Conservation (phyloP, 2,888 invertebrate genomes). For the Taenaris catops region DNA sequence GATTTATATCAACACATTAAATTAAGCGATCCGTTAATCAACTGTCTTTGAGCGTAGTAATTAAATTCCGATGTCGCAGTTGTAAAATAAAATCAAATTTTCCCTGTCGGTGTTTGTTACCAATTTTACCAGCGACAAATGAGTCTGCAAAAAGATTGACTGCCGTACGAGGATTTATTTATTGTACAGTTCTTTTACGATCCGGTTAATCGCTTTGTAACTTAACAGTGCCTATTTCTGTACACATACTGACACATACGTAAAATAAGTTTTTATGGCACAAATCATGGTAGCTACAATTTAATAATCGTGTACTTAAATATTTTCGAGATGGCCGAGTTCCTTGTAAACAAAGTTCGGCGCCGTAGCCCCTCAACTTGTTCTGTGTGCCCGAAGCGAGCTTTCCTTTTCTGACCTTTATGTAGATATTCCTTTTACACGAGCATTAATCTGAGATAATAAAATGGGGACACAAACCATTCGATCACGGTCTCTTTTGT, state of each 20-base stretch:
- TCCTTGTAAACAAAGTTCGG: conserved; percentile 31
- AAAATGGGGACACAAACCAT: too few species aligned
- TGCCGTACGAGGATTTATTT: conserved; percentile 44
- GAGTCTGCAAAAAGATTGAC: conserved; percentile 46
- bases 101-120: conserved; percentile 30
- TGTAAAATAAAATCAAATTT: conserved; percentile 26
- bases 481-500: too few species aligned
- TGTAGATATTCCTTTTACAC: conserved; percentile 35
- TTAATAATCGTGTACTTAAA: conserved; percentile 22
- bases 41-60: conserved; percentile 52
- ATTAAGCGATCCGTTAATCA: conserved; percentile 60
- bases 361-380: conserved; percentile 20
- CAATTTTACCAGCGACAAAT: conserved; percentile 39
- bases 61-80: conserved; percentile 44
- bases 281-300: conserved; percentile 26
- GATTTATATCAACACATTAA: conserved; percentile 61
- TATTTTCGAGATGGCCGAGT: conserved; percentile 7
- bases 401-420: conserved; percentile 69
- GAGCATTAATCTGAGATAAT: conserved; percentile 24
- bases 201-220: too few species aligned
- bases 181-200: too few species aligned
- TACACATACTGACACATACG: too few species aligned
- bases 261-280: conserved; percentile 25
- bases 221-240: too few species aligned
- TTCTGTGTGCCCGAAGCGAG: conserved; percentile 26